phyloP scores from a whole-genome alignment of 2,797 vertebrate genomes.

The Margarornis squamiger region DNA sequence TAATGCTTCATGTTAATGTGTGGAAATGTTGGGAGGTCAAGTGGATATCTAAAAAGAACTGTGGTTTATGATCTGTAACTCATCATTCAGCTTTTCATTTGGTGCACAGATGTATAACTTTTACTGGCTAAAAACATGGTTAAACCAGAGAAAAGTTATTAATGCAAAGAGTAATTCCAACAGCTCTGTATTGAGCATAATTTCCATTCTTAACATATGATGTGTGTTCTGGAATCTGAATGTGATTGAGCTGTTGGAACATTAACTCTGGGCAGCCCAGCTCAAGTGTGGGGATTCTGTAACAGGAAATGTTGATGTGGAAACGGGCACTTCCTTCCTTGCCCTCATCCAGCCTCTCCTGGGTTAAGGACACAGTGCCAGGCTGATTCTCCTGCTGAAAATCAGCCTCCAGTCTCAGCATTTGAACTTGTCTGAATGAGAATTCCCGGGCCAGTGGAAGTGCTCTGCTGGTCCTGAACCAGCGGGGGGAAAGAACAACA shows the following conservation, averaged over 20 bases:
- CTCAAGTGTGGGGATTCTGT: neutral
- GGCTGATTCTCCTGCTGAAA: neutral
- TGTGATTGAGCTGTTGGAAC: neutral
- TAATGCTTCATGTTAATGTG: neutral
- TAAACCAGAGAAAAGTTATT: neutral
- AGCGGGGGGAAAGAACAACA: neutral
- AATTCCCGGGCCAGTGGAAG: neutral
- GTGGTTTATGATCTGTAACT: neutral
- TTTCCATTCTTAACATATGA: constrained; percentile 2
- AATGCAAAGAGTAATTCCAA: neutral
- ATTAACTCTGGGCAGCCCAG: neutral
- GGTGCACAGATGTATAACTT: neutral
- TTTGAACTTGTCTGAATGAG: neutral
- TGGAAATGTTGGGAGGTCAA: neutral
- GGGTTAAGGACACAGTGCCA: neutral
- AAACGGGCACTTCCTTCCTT: neutral
- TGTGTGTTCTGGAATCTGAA: neutral
- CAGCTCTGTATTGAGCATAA: neutral
- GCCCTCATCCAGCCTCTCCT: accelerated
- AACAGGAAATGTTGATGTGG: neutral
- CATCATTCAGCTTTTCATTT: neutral
- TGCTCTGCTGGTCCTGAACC: neutral
- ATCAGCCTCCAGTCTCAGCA: neutral
- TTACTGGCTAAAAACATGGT: neutral
- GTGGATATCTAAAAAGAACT: neutral